A percentile compares a stretch with the other conserved stretches of the same genome.
phyloP scores from a whole-genome alignment of 1,140 invertebrate species.

The Zeugodacus cucurbitae region DNA sequence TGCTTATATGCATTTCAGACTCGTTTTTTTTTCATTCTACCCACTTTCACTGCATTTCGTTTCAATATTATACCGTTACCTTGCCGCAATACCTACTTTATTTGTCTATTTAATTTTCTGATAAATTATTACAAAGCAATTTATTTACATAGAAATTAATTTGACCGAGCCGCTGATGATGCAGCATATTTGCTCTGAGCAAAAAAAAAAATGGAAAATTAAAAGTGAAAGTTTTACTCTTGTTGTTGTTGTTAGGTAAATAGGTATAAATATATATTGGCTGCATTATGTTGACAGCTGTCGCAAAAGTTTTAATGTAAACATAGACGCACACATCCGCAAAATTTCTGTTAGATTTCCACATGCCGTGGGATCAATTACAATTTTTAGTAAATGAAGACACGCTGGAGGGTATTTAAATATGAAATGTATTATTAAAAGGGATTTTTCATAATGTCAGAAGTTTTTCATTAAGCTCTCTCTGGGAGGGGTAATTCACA shows the following conservation, averaged over 20 bases:
- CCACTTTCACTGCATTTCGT: not conserved
- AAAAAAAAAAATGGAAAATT: not conserved
- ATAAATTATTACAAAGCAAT: constrained; percentile 39
- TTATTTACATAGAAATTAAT: constrained; percentile 35
- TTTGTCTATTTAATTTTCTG: constrained; percentile 26
- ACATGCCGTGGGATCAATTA: too few relatives aligned
- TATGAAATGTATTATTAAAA: too few relatives aligned
- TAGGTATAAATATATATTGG: not conserved
- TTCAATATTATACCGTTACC: not conserved
- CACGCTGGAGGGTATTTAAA: too few relatives aligned
- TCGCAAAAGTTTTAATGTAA: not conserved
- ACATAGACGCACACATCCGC: not conserved
- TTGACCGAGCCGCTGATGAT: not conserved
- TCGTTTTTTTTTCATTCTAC: not conserved
- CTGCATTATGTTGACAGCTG: constrained; percentile 12
- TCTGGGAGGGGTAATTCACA: too few relatives aligned
- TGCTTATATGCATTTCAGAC: not conserved
- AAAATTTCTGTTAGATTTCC: not conserved
- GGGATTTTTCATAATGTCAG: too few relatives aligned
- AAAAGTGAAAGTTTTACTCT: not conserved
- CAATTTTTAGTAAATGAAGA: too few relatives aligned
- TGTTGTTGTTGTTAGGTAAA: not conserved
- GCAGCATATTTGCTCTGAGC: not conserved
- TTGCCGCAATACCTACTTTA: not conserved
- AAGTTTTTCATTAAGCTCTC: too few relatives aligned